Evolutionary conservation across 2,797 vertebrate species (phyloP).

Genomic region (Euthynnus affinis): DNA sequence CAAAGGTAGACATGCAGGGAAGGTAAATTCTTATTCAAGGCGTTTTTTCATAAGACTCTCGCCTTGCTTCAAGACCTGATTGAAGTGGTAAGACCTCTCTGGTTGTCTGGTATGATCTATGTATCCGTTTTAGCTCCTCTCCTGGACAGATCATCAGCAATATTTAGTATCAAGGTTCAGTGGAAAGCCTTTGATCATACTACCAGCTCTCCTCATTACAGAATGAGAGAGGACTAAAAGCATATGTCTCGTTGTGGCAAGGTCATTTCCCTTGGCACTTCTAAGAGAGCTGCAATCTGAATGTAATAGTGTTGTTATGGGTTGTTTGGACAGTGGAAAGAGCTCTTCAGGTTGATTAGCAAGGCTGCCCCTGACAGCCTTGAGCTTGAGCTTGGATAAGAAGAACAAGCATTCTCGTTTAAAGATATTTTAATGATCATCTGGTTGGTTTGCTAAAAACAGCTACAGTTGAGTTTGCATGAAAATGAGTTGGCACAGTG

Average conservation of each 20-base stretch:
- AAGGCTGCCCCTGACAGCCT: neutral
- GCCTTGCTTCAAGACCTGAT: conserved; percentile 29
- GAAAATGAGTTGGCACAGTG: neutral
- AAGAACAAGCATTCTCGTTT: neutral
- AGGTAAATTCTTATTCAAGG: conserved; percentile 41
- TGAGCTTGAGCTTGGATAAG: neutral
- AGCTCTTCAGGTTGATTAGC: conserved; percentile 20
- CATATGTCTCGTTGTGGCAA: conserved; percentile 57
- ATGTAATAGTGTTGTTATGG: conserved; percentile 46
- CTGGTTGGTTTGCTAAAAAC: neutral
- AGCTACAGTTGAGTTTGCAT: neutral
- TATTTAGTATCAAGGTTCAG: conserved; percentile 72
- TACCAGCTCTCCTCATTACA: conserved; percentile 66
- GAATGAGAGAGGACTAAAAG: conserved; percentile 50
- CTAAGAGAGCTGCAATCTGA: conserved; percentile 38
- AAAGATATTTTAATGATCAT: neutral
- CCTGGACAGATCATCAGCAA: conserved; percentile 68
- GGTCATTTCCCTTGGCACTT: conserved; percentile 45
- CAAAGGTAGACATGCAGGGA: conserved; percentile 38
- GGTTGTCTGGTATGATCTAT: conserved; percentile 58
- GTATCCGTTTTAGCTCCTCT: conserved; percentile 32
- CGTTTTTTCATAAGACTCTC: conserved; percentile 18
- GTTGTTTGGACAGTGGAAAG: conserved; percentile 25
- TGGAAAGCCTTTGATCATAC: conserved; percentile 71
- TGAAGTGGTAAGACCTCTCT: conserved; percentile 37